Evolutionary conservation across 2,888 invertebrate genomes (phyloP), one percentile per base, ranked within the genome.

Genomic region (Melanargia galathea): DNA sequence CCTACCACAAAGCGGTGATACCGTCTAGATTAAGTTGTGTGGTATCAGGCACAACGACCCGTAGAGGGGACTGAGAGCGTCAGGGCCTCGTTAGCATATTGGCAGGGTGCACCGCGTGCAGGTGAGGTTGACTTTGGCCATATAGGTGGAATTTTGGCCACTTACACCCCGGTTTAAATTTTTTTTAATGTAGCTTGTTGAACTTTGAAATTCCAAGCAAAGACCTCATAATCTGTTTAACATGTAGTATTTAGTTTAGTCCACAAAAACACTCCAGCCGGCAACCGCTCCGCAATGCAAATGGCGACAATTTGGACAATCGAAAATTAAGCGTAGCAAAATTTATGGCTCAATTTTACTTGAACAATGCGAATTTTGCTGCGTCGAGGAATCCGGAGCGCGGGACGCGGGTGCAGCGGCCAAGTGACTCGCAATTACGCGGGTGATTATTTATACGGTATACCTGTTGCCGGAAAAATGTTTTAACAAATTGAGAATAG

Each of bases 261-360:
- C 11, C 35, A 13, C n/a, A 22, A 46, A 46, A 51, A 33, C 7
- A 18, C 18, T 10, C 16, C 13, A 40, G 35, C 51, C 16, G 8
- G 18, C 20, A 16, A 20, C 55, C 40, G 38, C 52, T 5, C 20
- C 24, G 54, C 38, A 46, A 55, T 61, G 61, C 61, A 55, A 55
- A 61, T 54, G 45, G 11, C 45, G 45, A 46, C 20, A 63, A 60
- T 64, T 62, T 65, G 64, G 62, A 61, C 65, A 68, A 69, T 66
- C 59, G 55, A 77, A 87, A 87, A 85, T 86, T 86, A 81, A 80
- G 76, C 78, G 82, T 45, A 56, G 56, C 86, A 82, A 82, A 78
- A 89, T 89, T 90, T 89, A 90, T 88, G 81, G 83, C 88, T 90
- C 84, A 89, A 90, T 90, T 87, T 83, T 75, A 73, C 71, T 63